Conservation (phyloP, 2,797 vertebrate species). For the Helarctos malayanus region DNA sequence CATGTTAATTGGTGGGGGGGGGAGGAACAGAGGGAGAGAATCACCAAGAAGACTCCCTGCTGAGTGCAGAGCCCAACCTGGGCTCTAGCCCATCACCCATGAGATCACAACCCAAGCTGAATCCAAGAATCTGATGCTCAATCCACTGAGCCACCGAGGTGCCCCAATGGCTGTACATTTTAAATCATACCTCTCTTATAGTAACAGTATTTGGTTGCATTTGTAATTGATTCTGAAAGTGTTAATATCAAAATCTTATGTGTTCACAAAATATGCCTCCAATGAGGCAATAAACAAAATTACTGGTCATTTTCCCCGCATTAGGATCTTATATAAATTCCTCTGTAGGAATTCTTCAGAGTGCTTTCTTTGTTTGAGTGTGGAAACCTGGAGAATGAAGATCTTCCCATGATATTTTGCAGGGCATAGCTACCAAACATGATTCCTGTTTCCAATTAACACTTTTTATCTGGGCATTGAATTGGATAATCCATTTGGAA, state of each 20-base stretch:
- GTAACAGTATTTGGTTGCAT: not conserved
- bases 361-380: not conserved
- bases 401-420: not conserved
- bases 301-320: not conserved
- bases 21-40: no score
- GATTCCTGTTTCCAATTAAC: not conserved
- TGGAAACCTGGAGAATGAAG: not conserved
- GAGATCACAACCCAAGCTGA: no score
- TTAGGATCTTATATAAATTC: not conserved
- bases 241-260: not conserved
- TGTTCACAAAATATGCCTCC: not conserved
- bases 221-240: slow-evolving; percentile 47
- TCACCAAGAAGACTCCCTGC: no score
- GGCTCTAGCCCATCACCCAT: no score
- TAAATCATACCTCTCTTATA: not conserved
- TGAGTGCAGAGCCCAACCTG: no score
- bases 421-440: not conserved
- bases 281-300: not conserved
- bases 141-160: no score
- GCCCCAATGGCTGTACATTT: not conserved
- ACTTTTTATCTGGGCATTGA: not conserved
- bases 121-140: no score
- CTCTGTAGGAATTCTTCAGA: not conserved
- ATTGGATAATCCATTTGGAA: not conserved
- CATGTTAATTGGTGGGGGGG: no score